Base-by-base conservation (phyloP, 2,888 invertebrate genomes). In the Mechanitis mazaeus region DNA sequence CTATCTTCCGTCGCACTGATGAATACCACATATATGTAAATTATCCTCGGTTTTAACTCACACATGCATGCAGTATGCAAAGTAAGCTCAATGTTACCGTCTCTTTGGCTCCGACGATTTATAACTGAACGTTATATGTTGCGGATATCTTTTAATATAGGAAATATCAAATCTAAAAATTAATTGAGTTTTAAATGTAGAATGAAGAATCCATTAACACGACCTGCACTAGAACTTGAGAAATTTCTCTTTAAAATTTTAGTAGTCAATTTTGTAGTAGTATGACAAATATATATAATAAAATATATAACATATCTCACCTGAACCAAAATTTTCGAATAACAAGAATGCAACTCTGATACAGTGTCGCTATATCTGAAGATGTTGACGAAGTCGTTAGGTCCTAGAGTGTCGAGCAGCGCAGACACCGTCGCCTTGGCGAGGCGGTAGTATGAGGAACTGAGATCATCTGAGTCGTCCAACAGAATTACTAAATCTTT, bases 321-420 rank as follows among this genome's bases (percentile, higher is more conserved):
- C 91, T 96, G 96, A 56, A 98, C 95, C 72, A 99, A 92, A 71
- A 95, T 94, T 77, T 96, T 96, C 76, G 95, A 95, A 80, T 97
- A 98, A 78, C 99, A 99, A 0, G 94, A 93, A 67, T 98, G 96
- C 6, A 97, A 93, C 68, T 97, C 96, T 55, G 94, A 92, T 0
- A 96, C 94, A 0, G 92, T 91, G 59, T 97, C 96, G 53, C 97
- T 94, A 85, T 98, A 98, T 80, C 95, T 93, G 76, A 96, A 96
- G 56, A 99, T 94, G 80, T 98, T 99, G 60, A 99, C 97, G 81
- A 95, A 99, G 85, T 99, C 99, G 79, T 99, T 96, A 70, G 98
- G 97, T 2, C 97, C 97, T 4, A 99, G 92, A 0, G 99, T 99
- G 71, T 98, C 97, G 67, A 99, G 91, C 64, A 99, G 94, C 20